A percentile compares a stretch with the other conserved stretches of the same genome.
These are phyloP conservation scores for Macrotus californicus DNA, from an alignment of 2,113 vertebrate species.

Conservation along the genomic window DNA sequence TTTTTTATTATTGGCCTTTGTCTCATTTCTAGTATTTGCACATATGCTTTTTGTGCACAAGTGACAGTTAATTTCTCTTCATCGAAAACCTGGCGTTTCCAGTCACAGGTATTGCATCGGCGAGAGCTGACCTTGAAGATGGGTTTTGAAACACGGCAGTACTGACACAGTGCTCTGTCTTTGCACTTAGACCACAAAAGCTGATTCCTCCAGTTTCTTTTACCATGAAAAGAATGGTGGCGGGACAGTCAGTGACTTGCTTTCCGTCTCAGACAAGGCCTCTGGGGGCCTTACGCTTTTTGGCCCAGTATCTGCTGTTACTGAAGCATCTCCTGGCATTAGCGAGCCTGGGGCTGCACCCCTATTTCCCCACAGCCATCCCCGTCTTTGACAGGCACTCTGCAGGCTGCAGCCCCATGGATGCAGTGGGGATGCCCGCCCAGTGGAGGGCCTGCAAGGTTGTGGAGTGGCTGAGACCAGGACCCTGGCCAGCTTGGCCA, in stretches of 20 bases:
- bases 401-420: neutral
- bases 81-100: neutral
- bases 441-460: neutral
- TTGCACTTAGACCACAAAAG: neutral
- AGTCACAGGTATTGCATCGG: neutral
- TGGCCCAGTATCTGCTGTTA: neutral
- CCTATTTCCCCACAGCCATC: neutral
- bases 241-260: neutral
- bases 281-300: neutral
- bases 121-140: neutral
- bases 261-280: neutral
- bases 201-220: neutral
- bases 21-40: neutral
- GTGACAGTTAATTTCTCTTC: neutral
- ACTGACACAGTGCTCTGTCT: neutral
- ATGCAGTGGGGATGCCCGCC: fast-evolving
- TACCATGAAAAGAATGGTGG: neutral
- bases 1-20: neutral
- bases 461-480: constrained; percentile 69
- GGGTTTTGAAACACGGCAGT: neutral
- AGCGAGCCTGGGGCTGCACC: neutral
- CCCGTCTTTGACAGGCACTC: neutral
- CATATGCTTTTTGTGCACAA: neutral
- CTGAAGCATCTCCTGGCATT: neutral
- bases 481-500: constrained; percentile 55